Evolutionary conservation across 2,113 vertebrate genomes (phyloP), one percentile per base, ranked within the genome.

Genomic region (Hypanus sabinus): DNA sequence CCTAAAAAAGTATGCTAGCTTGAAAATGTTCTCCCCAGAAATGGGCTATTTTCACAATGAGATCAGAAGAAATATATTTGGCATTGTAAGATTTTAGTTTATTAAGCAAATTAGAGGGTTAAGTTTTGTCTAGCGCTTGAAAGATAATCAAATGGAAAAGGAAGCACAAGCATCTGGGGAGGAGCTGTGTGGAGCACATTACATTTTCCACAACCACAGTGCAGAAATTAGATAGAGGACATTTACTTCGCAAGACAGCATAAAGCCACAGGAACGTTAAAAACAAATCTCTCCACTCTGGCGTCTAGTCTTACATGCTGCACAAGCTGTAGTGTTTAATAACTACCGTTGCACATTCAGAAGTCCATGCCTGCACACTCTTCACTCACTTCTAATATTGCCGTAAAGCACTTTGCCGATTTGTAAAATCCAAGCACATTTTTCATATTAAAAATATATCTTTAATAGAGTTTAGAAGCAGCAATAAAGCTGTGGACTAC

Each of bases 381-480:
- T 73, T 93, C 65, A 93, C 90, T 93, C 90, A 93, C 70, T 93
- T 93, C 91, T 46, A 93, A 93, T 93, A 93, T 93, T 93, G 70
- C 91, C 91, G 55, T 93, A 93, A 93, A 93, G 91, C 91, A 73
- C 91, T 93, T 93, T 93, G 91, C 91, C 22, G 91, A 93, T 93
- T 93, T 93, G 91, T 93, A 93, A 93, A 93, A 93, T 93, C 91
- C 91, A 93, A 93, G 91, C 91, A 93, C 68, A 24, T 93, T 93
- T 93, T 93, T 73, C 68, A 93, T 93, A 93, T 93, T 93, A 93
- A 93, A 93, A 93, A 93, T 93, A 93, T 93, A 93, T 93, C 46
- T 93, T 93, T 93, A 93, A 93, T 93, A 93, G 83, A 87, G 91
- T 93, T 93, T 93, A 93, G 91, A 93, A 93, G 91, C 91, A 93